Evolutionary conservation across 2,797 vertebrate species (phyloP).

Genomic region (Morelia viridis): DNA sequence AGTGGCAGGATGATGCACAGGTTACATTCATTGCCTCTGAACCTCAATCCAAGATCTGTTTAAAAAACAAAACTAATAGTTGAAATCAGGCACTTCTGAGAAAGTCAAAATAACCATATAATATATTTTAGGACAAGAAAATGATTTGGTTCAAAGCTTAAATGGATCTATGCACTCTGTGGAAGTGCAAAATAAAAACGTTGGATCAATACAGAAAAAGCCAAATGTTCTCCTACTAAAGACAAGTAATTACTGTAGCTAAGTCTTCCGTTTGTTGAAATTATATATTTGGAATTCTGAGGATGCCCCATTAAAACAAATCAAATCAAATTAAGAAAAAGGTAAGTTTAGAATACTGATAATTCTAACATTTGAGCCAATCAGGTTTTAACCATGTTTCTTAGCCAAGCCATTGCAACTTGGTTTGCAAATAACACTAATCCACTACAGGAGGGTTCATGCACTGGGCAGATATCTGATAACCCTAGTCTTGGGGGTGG

Average conservation of each 20-base stretch:
- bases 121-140: neutral
- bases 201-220: neutral
- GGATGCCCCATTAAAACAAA: neutral
- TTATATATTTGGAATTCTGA: neutral
- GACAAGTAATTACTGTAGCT: neutral
- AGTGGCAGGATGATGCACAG: neutral
- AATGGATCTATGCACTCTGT: neutral
- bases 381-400: neutral
- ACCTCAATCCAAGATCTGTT: neutral
- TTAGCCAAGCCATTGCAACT: neutral
- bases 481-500: neutral
- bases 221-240: neutral
- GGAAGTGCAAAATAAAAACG: neutral
- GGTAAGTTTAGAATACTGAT: neutral
- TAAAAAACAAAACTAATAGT: neutral
- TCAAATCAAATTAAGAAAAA: neutral
- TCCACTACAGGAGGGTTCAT: neutral
- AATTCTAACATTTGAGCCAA: neutral
- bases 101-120: neutral
- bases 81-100: neutral
- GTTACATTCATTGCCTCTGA: slow-evolving; percentile 13
- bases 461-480: neutral
- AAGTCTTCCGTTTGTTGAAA: neutral
- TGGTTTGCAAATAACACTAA: neutral
- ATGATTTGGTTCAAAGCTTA: neutral